Percentiles rank a stretch among this genome's conserved stretches.
These are phyloP conservation scores for Grallaria varia DNA, from an alignment of 2,113 vertebrate genomes.

Conservation along the genomic window DNA sequence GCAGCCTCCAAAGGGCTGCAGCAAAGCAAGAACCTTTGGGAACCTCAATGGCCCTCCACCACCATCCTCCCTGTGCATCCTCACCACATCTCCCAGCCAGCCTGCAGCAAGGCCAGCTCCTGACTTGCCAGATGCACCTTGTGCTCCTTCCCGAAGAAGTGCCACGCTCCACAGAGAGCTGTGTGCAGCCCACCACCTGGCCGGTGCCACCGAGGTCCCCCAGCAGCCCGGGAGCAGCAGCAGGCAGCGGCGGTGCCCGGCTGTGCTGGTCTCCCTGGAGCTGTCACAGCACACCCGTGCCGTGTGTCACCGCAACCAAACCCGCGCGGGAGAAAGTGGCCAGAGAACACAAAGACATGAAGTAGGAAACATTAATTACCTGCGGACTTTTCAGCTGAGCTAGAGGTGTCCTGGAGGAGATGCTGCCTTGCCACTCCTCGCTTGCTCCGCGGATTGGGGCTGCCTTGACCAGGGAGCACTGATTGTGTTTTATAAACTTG, in stretches of 20 bases:
- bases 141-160: not conserved
- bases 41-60: not conserved
- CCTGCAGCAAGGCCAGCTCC: not conserved
- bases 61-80: accelerated
- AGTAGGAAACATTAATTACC: conserved; percentile 42
- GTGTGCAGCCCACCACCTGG: accelerated
- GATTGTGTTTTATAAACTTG: conserved; percentile 60
- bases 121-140: accelerated
- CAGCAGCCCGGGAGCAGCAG: not conserved
- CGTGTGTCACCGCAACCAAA: not conserved
- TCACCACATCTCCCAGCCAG: not conserved
- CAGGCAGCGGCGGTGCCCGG: not conserved
- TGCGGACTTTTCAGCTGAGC: conserved; percentile 1
- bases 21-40: not conserved
- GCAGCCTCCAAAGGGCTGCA: not conserved
- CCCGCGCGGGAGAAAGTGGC: not conserved
- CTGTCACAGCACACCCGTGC: accelerated
- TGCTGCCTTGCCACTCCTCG: conserved; percentile 17
- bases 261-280: accelerated
- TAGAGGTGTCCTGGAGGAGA: conserved; percentile 30
- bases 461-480: conserved; percentile 38
- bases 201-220: not conserved
- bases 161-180: accelerated
- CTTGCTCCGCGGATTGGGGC: not conserved
- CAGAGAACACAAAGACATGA: not conserved